These are phyloP conservation scores for Sminthurinus aureus DNA, from an alignment of 2,888 invertebrate genomes.

Conservation along the genomic window DNA sequence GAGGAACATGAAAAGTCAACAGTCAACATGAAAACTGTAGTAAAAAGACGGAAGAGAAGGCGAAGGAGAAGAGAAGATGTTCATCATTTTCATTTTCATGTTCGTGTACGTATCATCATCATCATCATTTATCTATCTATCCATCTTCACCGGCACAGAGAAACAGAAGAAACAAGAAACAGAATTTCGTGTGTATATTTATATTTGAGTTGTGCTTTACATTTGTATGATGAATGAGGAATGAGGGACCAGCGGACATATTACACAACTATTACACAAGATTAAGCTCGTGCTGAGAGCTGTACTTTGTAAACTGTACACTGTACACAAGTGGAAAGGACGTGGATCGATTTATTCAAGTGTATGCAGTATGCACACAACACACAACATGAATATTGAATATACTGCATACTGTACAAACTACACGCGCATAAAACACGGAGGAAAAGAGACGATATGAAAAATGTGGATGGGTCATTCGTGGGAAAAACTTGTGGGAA, in stretches of 20 bases:
- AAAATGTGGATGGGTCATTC: constrained; percentile 34
- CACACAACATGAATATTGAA: not conserved
- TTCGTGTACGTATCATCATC: too few relatives aligned
- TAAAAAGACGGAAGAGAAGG: not conserved
- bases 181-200: too few relatives aligned
- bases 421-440: not conserved
- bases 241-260: not conserved
- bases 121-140: too few relatives aligned
- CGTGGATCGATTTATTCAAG: not conserved
- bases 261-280: constrained; percentile 30
- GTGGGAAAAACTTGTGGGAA: constrained; percentile 30
- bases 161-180: too few relatives aligned
- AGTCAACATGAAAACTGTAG: constrained; percentile 29
- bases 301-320: not conserved
- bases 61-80: not conserved
- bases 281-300: constrained; percentile 33
- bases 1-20: not conserved
- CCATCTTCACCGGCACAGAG: too few relatives aligned
- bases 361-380: not conserved
- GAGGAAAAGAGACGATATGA: constrained; percentile 15
- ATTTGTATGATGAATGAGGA: not conserved
- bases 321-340: not conserved
- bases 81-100: not conserved
- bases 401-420: too few relatives aligned
- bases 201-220: not conserved